Evolutionary conservation across 2,888 invertebrate genomes (phyloP), one percentile per base, ranked within the genome.

Genomic region (Hybos culiciformis): DNA sequence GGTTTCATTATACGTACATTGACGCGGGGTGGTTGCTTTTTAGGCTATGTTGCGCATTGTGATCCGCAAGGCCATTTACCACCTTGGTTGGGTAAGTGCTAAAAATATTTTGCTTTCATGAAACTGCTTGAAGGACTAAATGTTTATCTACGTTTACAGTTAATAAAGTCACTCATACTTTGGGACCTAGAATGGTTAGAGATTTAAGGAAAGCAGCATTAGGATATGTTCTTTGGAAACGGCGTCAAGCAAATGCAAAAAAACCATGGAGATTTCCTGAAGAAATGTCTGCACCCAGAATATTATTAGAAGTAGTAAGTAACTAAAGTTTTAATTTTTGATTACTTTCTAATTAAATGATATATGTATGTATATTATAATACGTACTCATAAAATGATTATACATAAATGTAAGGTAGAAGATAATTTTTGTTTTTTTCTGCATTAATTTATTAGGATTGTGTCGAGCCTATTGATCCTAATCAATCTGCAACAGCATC

Each of bases 251-350:
- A 57, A 73, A 79, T 54, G 83, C 86, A 1, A 70, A 77, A 57
- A 91, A 88, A 60, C 91, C 92, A 1, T 92, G 92, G 92, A 72
- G 83, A 44, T 78, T 76, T 61, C 90, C 91, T 0, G 90, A 91
- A 57, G 87, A 91, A 65, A 78, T 86, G 50, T 70, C 71, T 2
- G 70, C 82, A 2, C 78, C 80, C 5, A 71, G 84, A 59, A 80
- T 87, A 55, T 71, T 74, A 45, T 61, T 81, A 37, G 70, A 70
- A 50, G 82, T 87, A 24, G 52, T 52, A 48, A 46, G 43, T 44
- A n/a, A n/a, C 4, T 26, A 12, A 5, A 26, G 12, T 26, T 12
- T 12, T 12, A 12, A 29, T n/a, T 29, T n/a, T 12, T 5, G 12
- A 26, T 26, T 26, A 26, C 12, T 26, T 26, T 26, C n/a, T n/a